phyloP scores from a whole-genome alignment of 2,113 vertebrate genomes.

The Nerophis lumbriciformis region DNA sequence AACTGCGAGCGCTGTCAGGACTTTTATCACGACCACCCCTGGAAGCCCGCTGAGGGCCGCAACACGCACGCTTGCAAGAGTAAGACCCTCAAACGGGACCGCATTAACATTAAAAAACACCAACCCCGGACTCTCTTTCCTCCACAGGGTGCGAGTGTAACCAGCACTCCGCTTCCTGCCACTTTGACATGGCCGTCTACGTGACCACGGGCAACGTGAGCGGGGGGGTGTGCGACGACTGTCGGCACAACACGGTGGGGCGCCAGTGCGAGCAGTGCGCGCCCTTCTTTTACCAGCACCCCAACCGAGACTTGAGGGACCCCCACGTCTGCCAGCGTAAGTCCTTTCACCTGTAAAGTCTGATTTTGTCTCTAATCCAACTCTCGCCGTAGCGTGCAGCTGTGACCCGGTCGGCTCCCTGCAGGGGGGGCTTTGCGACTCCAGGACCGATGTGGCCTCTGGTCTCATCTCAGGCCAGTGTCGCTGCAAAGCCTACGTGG shows the following conservation, averaged over 20 bases:
- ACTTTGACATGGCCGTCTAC: slow-evolving; percentile 90
- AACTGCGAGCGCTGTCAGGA: slow-evolving; percentile 91
- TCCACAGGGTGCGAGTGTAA: slow-evolving; percentile 88
- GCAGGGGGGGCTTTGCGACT: slow-evolving; percentile 84
- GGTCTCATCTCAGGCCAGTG: slow-evolving; percentile 92
- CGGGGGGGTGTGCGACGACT: slow-evolving; percentile 88
- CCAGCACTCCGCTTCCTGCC: slow-evolving; percentile 80
- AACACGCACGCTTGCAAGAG: slow-evolving; percentile 91
- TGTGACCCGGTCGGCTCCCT: slow-evolving; percentile 88
- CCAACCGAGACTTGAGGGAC: slow-evolving; percentile 81
- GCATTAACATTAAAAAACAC: neutral
- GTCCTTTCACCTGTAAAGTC: slow-evolving; percentile 35
- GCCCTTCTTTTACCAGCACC: slow-evolving; percentile 90
- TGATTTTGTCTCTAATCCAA: neutral
- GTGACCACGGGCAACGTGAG: slow-evolving; percentile 80
- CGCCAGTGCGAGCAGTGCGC: slow-evolving; percentile 87
- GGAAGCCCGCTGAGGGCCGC: slow-evolving; percentile 89
- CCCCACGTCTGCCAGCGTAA: slow-evolving; percentile 84
- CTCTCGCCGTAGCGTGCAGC: slow-evolving; percentile 74
- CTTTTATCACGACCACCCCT: slow-evolving; percentile 89
- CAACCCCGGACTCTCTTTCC: neutral
- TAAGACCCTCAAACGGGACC: slow-evolving; percentile 45
- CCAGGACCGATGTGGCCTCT: slow-evolving; percentile 77
- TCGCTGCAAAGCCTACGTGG: slow-evolving; percentile 86
- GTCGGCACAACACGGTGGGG: slow-evolving; percentile 89